These are phyloP conservation scores for Ostrea edulis DNA, from an alignment of 1,140 invertebrate species.

Conservation along the genomic window DNA sequence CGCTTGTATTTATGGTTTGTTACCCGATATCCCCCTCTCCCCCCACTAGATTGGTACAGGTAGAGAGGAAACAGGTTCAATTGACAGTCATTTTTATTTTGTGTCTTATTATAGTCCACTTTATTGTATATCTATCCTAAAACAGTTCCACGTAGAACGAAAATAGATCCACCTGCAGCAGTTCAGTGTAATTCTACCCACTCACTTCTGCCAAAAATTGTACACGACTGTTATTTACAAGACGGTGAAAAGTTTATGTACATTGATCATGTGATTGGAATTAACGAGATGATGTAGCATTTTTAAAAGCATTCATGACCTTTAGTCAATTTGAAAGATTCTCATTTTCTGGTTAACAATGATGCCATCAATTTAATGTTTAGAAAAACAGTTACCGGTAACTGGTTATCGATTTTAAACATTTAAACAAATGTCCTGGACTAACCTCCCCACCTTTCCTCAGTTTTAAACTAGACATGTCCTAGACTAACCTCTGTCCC, in stretches of 20 bases:
- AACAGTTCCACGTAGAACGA: not conserved
- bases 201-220: not conserved
- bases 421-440: too few species aligned
- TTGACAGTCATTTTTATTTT: not conserved
- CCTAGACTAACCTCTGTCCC: too few species aligned
- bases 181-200: not conserved
- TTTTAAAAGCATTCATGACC: not conserved
- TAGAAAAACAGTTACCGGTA: not conserved
- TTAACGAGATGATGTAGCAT: not conserved
- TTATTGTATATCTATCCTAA: not conserved
- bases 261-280: not conserved
- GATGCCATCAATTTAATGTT: not conserved
- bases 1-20: constrained; percentile 3
- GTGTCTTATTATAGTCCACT: not conserved
- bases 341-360: not conserved
- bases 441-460: too few species aligned
- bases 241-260: not conserved
- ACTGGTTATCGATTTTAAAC: too few species aligned
- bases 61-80: not conserved
- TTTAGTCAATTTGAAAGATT: not conserved
- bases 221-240: not conserved
- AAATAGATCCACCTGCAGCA: not conserved
- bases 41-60: not conserved
- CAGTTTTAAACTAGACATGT: too few species aligned
- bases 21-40: not conserved